Evolutionary conservation across 1,140 invertebrate species (phyloP).

Genomic region (Drosophila persimilis): DNA sequence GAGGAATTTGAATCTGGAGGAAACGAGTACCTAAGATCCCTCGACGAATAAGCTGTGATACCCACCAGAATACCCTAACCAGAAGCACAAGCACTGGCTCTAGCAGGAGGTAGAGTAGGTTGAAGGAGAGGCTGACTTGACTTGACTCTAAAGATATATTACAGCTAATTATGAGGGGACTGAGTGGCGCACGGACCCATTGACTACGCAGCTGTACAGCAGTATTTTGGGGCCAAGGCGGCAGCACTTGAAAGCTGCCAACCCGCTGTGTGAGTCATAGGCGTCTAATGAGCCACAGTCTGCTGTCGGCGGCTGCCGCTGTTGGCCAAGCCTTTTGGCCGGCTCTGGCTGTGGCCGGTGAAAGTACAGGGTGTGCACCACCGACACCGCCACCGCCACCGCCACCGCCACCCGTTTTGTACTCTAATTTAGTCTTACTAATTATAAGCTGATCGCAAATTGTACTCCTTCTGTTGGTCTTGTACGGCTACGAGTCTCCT

Average conservation of each 20-base stretch:
- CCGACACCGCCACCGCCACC: too few species aligned
- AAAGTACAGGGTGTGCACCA: slow-evolving; percentile 39
- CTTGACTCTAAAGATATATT: slow-evolving; percentile 57
- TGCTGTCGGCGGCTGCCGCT: neutral
- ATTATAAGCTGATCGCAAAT: slow-evolving; percentile 63
- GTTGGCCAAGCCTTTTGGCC: slow-evolving; percentile 23
- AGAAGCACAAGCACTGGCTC: too few species aligned
- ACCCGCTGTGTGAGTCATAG: slow-evolving; percentile 65
- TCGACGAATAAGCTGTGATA: neutral
- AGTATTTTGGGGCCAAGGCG: slow-evolving; percentile 65
- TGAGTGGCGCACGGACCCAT: slow-evolving; percentile 35
- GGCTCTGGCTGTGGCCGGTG: slow-evolving; percentile 32
- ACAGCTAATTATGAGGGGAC: slow-evolving; percentile 67
- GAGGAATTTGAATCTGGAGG: too few species aligned
- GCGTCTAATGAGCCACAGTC: slow-evolving; percentile 63
- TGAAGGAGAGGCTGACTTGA: slow-evolving; percentile 1
- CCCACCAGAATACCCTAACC: slow-evolving; percentile 6
- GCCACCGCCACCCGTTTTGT: slow-evolving; percentile 35
- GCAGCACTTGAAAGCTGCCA: slow-evolving; percentile 42
- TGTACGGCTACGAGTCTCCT: too few species aligned
- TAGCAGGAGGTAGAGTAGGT: too few species aligned
- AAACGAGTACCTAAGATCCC: too few species aligned
- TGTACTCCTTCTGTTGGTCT: slow-evolving; percentile 26
- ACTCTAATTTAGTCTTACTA: slow-evolving; percentile 67
- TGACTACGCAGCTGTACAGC: slow-evolving; percentile 65